Evolutionary conservation across 2,888 invertebrate species (phyloP).

Genomic region (Philereme vetulata): DNA sequence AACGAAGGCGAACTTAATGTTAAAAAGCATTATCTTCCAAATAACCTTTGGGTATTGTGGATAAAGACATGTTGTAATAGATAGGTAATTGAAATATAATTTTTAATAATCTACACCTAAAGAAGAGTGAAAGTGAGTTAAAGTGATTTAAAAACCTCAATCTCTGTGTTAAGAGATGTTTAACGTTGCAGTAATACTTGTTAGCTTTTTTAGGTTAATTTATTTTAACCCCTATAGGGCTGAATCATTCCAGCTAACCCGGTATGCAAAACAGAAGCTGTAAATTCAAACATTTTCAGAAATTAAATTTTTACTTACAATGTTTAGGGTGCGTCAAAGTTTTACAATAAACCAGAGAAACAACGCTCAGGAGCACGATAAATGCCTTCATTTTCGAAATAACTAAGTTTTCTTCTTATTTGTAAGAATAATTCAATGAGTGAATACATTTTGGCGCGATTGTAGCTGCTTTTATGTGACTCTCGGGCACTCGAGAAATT

Average conservation of each 20-base stretch:
- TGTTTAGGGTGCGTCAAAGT: slow-evolving; percentile 47
- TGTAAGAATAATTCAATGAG: slow-evolving; percentile 36
- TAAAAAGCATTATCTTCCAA: no score
- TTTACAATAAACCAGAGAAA: slow-evolving; percentile 55
- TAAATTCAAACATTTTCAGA: slow-evolving; percentile 18
- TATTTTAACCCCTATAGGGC: background rate
- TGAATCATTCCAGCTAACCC: background rate
- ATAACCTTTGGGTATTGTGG: no score
- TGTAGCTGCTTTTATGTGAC: slow-evolving; percentile 47
- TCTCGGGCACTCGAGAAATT: slow-evolving; percentile 44
- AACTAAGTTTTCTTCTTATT: slow-evolving; percentile 37
- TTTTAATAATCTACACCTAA: no score
- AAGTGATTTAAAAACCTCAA: no score
- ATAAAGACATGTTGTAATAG: no score
- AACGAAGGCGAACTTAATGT: no score
- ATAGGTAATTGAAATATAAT: no score
- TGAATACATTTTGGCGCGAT: slow-evolving; percentile 22
- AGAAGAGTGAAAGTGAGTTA: no score
- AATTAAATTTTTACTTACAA: slow-evolving; percentile 44
- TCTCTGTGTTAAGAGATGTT: no score
- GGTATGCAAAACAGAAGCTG: slow-evolving; percentile 4
- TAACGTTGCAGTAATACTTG: no score
- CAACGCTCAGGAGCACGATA: slow-evolving; percentile 50
- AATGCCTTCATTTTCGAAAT: slow-evolving; percentile 56
- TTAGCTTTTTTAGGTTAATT: no score